Percentiles rank a stretch among this genome's conserved stretches.
These are phyloP conservation scores for Drosophila punjabiensis DNA, from an alignment of 1,140 invertebrate species.

Conservation along the genomic window DNA sequence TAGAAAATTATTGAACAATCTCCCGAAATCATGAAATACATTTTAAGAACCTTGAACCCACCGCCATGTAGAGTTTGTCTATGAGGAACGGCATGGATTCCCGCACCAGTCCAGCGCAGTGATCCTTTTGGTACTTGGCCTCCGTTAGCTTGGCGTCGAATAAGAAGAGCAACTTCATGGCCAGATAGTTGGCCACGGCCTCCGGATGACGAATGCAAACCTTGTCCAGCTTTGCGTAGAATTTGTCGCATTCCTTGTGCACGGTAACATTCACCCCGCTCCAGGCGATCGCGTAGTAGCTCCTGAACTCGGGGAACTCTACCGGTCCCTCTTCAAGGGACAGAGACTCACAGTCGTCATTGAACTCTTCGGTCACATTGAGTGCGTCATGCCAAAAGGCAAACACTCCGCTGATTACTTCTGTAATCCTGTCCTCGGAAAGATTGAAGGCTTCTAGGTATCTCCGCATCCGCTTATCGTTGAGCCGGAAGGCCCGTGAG, in stretches of 20 bases:
- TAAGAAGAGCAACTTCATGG: conserved; percentile 68
- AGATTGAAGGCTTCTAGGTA: conserved; percentile 57
- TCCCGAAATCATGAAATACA: neutral
- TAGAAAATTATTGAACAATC: neutral
- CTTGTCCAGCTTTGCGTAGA: conserved; percentile 53
- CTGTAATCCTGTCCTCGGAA: conserved; percentile 29
- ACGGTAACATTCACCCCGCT: conserved; percentile 4
- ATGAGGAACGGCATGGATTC: conserved; percentile 43
- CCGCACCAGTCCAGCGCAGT: conserved; percentile 38
- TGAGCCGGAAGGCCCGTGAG: conserved; percentile 52
- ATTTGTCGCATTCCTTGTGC: conserved; percentile 33
- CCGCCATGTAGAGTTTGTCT: conserved; percentile 58
- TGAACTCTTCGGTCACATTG: conserved; percentile 49
- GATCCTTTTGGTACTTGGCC: conserved; percentile 80
- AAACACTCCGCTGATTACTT: conserved; percentile 56
- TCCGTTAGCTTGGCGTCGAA: conserved; percentile 66
- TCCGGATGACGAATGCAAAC: conserved; percentile 55
- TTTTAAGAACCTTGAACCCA: conserved; percentile 13
- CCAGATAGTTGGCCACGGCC: conserved; percentile 74
- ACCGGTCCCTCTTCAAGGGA: rapidly evolving
- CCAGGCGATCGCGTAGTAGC: conserved; percentile 73
- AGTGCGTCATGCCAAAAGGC: conserved; percentile 64
- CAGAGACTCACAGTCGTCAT: conserved; percentile 21
- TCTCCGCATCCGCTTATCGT: conserved; percentile 61
- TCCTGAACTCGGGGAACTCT: conserved; percentile 40